Base-by-base conservation (phyloP, 1,140 invertebrate genomes). In the Hycleus phaleratus region DNA sequence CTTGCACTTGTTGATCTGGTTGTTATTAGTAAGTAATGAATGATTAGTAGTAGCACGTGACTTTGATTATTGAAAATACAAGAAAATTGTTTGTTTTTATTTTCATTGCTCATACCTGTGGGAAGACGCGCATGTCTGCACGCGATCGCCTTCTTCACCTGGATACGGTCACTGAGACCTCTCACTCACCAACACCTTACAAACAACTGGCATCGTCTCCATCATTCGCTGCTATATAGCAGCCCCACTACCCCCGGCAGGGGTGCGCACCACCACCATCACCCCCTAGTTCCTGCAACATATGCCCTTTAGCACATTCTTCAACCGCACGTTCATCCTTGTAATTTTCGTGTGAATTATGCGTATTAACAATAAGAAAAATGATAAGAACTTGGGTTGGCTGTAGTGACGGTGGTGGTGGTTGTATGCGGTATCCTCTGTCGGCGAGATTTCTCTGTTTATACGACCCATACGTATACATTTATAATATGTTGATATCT, bases 361-460 rank as follows among this genome's bases (percentile, higher is more conserved):
- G 32, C 7, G 32, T 7, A 32, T 7, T 32, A 32, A 32, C 4
- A 32, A 18, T 18, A 7, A 11, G 48, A 38, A 45, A 53, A 61
- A 61, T 56, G 59, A 50, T 57, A 57, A 57, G 52, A 25, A 56
- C 48, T 12, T 18, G 48, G 18, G 32, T 32, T 32, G 32, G 4
- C 1, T 32, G 3, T 32, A 3, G 4, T 5, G 7, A 7, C 7
- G 32, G 32, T 32, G 32, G 32, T 7, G 7, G 32, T 7, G 18
- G 18, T 18, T 18, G 18, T 18, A 18, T 18, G 55, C 54, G 60
- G 60, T 55, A 58, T 57, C 56, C 49, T 61, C 55, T 61, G 60
- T 61, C 60, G 60, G 55, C 60, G 46, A 52, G 53, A 52, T 39
- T 61, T 42, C 54, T 40, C 54, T 56, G 48, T 61, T 61, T 61